Conservation (phyloP, 2,797 vertebrate genomes). For the Pterois miles region DNA sequence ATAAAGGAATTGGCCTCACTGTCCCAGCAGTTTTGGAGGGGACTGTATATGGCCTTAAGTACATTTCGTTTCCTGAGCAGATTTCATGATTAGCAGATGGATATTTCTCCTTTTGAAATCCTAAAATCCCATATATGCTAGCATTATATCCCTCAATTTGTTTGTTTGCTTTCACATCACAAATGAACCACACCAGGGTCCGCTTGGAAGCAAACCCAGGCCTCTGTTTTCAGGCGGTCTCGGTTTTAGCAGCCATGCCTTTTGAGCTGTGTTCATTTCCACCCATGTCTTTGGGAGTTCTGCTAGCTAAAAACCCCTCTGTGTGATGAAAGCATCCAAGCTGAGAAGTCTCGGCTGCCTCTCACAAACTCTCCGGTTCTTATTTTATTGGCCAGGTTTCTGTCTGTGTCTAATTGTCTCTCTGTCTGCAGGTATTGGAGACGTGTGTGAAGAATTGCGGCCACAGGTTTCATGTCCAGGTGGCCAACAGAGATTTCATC, state of each 20-base stretch:
- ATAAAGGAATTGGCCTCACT: too few species aligned
- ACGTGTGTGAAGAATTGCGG: constrained; percentile 99
- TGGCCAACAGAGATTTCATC: constrained; percentile 96
- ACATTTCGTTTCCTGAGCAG: too few species aligned
- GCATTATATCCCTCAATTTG: too few species aligned
- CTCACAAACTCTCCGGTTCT: neutral
- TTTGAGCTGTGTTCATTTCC: constrained; percentile 19
- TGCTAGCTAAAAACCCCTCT: constrained; percentile 18
- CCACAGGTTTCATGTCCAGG: constrained; percentile 95
- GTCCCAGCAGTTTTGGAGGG: too few species aligned
- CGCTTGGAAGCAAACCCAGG: too few species aligned
- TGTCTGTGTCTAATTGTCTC: neutral
- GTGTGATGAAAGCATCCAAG: constrained; percentile 25
- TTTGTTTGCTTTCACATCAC: too few species aligned
- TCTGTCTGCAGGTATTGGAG: constrained; percentile 90
- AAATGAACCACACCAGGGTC: too few species aligned
- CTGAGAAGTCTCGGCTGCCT: constrained; percentile 3
- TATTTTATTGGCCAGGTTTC: neutral
- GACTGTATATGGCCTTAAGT: too few species aligned
- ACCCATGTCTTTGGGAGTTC: constrained; percentile 17
- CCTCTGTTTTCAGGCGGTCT: too few species aligned
- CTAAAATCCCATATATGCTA: too few species aligned
- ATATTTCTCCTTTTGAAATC: too few species aligned
- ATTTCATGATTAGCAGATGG: too few species aligned
- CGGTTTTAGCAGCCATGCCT: neutral